A percentile compares a stretch with the other conserved stretches of the same genome.
phyloP scores from a whole-genome alignment of 2,113 vertebrate species.

The Vulpes ferrilata region DNA sequence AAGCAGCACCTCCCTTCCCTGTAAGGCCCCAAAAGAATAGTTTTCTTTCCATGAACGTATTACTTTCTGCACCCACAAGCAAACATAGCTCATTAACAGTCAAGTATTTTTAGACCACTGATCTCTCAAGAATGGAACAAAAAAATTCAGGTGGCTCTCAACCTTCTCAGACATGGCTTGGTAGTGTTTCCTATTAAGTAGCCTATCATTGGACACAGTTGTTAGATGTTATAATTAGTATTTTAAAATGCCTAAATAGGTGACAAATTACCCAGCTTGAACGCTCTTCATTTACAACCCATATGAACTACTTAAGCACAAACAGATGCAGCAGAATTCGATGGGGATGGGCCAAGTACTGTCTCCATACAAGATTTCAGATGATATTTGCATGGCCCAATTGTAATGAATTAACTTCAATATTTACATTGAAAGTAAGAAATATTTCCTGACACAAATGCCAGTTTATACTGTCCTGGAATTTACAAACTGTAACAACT shows the following conservation, averaged over 20 bases:
- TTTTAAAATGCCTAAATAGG: constrained; percentile 74
- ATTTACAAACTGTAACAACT: not conserved
- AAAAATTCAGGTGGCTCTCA: not conserved
- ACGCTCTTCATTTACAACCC: constrained; percentile 60
- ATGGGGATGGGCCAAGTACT: not conserved
- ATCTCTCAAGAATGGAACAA: not conserved
- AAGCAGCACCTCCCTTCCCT: not conserved
- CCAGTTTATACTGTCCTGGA: not conserved
- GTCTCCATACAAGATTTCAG: not conserved
- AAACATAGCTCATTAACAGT: not conserved
- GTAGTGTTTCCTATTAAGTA: not conserved
- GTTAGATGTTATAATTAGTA: constrained; percentile 59
- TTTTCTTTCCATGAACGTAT: not conserved
- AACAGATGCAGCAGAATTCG: not conserved
- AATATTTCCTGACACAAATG: not conserved
- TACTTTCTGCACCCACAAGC: not conserved
- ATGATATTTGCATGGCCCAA: not conserved
- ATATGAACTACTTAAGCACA: constrained; percentile 34
- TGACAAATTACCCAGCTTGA: constrained; percentile 73
- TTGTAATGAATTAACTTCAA: not conserved
- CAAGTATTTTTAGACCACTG: not conserved
- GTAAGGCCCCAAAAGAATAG: not conserved
- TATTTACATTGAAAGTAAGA: not conserved
- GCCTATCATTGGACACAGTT: not conserved
- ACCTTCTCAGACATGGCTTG: not conserved